Evolutionary conservation across 2,888 invertebrate genomes (phyloP).

Genomic region (Quadroppia sp.): DNA sequence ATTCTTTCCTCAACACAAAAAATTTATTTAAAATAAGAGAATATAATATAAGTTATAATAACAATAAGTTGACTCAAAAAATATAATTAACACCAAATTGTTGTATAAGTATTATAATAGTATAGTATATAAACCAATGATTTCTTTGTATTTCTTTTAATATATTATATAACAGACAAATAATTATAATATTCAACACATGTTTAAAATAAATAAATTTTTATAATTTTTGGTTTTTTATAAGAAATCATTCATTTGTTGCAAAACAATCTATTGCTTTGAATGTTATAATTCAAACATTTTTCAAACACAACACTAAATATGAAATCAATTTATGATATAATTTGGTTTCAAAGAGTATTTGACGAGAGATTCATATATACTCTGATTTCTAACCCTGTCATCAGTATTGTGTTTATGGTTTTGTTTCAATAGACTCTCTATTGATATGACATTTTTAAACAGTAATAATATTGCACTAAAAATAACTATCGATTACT

Average conservation of each 20-base stretch:
- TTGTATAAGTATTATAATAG: slow-evolving; percentile 19
- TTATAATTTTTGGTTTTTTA: not conserved
- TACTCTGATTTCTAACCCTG: not conserved
- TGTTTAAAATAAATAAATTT: not conserved
- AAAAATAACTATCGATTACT: slow-evolving; percentile 2
- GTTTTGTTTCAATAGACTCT: not conserved
- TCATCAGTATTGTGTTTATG: not conserved
- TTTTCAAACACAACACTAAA: slow-evolving; percentile 6
- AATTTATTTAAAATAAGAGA: not conserved
- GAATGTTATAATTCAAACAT: not conserved
- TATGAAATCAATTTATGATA: not conserved
- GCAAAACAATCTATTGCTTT: slow-evolving; percentile 16
- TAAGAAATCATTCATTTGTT: not conserved
- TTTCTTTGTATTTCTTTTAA: not conserved
- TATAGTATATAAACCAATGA: slow-evolving; percentile 17
- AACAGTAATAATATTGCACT: slow-evolving; percentile 16
- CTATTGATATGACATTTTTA: not conserved
- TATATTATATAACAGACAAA: slow-evolving; percentile 22
- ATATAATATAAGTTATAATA: slow-evolving; percentile 1
- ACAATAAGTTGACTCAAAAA: slow-evolving; percentile 20
- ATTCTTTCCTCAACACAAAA: not conserved
- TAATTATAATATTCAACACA: slow-evolving; percentile 17
- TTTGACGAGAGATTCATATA: not conserved
- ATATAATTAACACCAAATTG: slow-evolving; percentile 30
- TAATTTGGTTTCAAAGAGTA: slow-evolving; percentile 10